These are phyloP conservation scores for Elephantulus edwardii DNA, from an alignment of 2,113 vertebrate species.

Conservation along the genomic window DNA sequence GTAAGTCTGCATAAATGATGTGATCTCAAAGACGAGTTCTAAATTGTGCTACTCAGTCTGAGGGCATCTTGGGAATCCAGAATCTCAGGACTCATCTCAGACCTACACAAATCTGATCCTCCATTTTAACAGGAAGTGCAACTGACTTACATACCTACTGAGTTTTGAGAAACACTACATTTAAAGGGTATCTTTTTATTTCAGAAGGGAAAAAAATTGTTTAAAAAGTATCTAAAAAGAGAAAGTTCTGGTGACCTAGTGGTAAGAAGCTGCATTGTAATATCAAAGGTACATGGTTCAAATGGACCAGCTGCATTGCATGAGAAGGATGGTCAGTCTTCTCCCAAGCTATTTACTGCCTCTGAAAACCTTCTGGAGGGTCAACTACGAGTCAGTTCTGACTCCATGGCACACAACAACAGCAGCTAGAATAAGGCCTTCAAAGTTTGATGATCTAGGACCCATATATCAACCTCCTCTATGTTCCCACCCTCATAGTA, in stretches of 20 bases:
- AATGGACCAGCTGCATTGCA: too few relatives aligned
- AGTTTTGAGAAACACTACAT: not conserved
- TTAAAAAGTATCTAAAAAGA: too few relatives aligned
- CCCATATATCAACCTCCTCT: not conserved
- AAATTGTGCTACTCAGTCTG: not conserved
- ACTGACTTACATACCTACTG: not conserved
- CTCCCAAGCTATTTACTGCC: too few relatives aligned
- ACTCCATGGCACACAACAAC: not conserved
- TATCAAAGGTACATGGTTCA: too few relatives aligned
- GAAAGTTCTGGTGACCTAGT: too few relatives aligned
- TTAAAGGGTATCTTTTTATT: not conserved
- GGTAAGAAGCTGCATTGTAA: too few relatives aligned
- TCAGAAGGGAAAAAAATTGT: too few relatives aligned
- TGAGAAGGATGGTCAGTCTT: too few relatives aligned
- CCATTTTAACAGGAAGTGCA: not conserved
- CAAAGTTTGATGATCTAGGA: not conserved
- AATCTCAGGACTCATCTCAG: not conserved
- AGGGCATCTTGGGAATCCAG: not conserved
- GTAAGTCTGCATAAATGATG: not conserved
- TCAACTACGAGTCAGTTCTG: slow-evolving; percentile 8
- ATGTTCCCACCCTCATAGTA: not conserved
- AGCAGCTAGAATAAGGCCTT: not conserved
- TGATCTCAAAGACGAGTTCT: not conserved
- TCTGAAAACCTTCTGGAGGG: too few relatives aligned
- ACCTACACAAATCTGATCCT: not conserved